Conservation (phyloP, 2,888 invertebrate genomes). For the Pammene aurita region DNA sequence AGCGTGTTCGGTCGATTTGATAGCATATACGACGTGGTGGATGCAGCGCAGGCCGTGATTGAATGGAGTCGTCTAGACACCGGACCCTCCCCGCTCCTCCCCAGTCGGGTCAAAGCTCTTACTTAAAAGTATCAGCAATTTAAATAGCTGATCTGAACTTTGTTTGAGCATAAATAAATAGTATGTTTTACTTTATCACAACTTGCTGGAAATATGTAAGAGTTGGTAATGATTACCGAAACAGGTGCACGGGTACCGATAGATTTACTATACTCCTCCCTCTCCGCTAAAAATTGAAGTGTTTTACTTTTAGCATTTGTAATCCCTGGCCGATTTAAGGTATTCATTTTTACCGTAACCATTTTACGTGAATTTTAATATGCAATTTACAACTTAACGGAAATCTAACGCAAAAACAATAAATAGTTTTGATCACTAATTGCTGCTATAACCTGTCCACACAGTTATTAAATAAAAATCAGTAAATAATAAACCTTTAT, state of each 20-base stretch:
- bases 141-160: constrained; percentile 28
- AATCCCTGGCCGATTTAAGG: too few species aligned
- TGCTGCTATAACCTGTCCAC: not conserved
- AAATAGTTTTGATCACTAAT: not conserved
- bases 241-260: not conserved
- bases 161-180: constrained; percentile 13
- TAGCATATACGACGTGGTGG: constrained; percentile 29
- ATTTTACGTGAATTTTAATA: too few species aligned
- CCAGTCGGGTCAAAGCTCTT: constrained; percentile 37
- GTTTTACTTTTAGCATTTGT: too few species aligned
- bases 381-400: not conserved
- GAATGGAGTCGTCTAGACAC: constrained; percentile 38
- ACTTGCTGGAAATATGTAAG: too few species aligned
- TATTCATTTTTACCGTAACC: too few species aligned
- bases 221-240: not conserved
- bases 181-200: not conserved
- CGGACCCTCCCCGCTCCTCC: constrained; percentile 27
- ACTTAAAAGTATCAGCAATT: constrained; percentile 21
- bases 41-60: constrained; percentile 31
- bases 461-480: not conserved
- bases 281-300: too few species aligned
- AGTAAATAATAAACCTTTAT: not conserved
- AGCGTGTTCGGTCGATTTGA: constrained; percentile 20
- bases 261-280: not conserved
- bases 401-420: not conserved